Evolutionary conservation across 2,888 invertebrate species (phyloP).

Genomic region (Tolmerus cingulatus): DNA sequence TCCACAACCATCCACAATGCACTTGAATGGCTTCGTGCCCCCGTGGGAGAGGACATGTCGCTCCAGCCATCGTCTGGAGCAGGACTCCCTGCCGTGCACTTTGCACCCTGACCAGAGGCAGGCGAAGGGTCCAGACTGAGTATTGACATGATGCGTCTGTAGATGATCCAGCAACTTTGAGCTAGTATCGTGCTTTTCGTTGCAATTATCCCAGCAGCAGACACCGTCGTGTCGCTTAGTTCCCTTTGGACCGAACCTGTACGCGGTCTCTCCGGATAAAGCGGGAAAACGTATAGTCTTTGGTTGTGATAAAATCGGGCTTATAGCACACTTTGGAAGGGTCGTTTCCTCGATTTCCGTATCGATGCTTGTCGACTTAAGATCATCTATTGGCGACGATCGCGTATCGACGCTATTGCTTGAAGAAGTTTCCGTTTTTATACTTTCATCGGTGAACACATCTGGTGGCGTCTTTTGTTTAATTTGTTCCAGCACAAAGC

Average conservation of each 20-base stretch:
- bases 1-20: slow-evolving; percentile 95
- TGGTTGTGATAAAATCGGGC: slow-evolving; percentile 81
- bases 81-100: slow-evolving; percentile 90
- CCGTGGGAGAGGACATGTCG: slow-evolving; percentile 90
- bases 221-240: slow-evolving; percentile 65
- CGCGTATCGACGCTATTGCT: slow-evolving; percentile 51
- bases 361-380: slow-evolving; percentile 31
- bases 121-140: slow-evolving; percentile 85
- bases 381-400: not conserved
- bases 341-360: slow-evolving; percentile 24
- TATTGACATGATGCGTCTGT: slow-evolving; percentile 85
- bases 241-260: slow-evolving; percentile 61
- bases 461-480: slow-evolving; percentile 47
- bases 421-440: slow-evolving; percentile 20
- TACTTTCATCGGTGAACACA: slow-evolving; percentile 39
- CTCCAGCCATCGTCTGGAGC: slow-evolving; percentile 92
- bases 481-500: slow-evolving; percentile 50
- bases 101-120: slow-evolving; percentile 95
- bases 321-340: slow-evolving; percentile 65
- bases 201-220: slow-evolving; percentile 87
- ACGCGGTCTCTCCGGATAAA: slow-evolving; percentile 58
- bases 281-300: slow-evolving; percentile 84
- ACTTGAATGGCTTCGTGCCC: slow-evolving; percentile 92
- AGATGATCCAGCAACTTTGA: slow-evolving; percentile 86
- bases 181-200: slow-evolving; percentile 78